phyloP scores from a whole-genome alignment of 2,888 invertebrate genomes.

The Mantis religiosa region DNA sequence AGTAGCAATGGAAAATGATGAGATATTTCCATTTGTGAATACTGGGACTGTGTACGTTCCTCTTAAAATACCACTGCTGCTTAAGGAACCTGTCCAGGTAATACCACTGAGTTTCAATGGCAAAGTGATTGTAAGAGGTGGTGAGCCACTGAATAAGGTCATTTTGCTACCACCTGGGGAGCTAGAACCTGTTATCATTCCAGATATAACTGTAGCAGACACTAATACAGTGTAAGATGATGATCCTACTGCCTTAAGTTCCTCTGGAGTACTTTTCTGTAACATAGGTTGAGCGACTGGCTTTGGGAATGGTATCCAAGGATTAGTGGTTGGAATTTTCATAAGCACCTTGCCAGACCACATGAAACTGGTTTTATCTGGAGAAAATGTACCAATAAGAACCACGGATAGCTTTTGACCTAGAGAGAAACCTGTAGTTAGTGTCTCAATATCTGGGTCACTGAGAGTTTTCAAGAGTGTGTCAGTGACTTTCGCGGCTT shows the following conservation, averaged over 20 bases:
- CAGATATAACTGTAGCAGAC: not conserved
- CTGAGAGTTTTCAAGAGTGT: not conserved
- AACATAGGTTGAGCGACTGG: not conserved
- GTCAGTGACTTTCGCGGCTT: not conserved
- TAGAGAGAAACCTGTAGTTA: not conserved
- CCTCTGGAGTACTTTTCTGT: too few species aligned
- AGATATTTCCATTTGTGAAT: not conserved
- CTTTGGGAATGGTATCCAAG: not conserved
- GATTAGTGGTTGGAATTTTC: not conserved
- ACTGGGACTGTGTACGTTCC: not conserved
- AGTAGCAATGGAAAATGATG: not conserved
- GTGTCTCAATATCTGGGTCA: not conserved
- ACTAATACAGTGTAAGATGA: not conserved
- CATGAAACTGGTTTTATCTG: conserved; percentile 6
- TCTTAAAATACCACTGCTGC: not conserved
- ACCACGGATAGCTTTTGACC: not conserved
- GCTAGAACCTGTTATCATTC: not conserved
- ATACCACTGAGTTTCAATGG: not conserved
- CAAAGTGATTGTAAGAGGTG: not conserved
- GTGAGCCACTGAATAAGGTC: not conserved
- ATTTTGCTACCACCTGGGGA: not conserved
- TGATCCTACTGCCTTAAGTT: not conserved
- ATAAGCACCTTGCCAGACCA: conserved; percentile 17
- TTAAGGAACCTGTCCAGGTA: not conserved
- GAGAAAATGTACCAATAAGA: not conserved